Evolutionary conservation across 2,888 invertebrate species (phyloP).

Genomic region (Clitarchus hookeri): DNA sequence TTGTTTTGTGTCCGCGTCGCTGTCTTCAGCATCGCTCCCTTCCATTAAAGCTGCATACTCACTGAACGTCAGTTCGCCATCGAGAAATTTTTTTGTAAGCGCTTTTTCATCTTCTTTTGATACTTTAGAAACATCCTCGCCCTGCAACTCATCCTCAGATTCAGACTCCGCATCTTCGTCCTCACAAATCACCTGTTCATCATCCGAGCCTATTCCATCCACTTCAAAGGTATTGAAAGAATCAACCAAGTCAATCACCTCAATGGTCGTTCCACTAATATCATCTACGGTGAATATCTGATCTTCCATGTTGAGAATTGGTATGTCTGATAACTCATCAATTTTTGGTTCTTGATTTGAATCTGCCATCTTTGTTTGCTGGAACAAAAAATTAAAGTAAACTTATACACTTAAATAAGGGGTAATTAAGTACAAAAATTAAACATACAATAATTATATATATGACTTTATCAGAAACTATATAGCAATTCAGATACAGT

Average conservation of each 20-base stretch:
- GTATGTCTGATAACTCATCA: not conserved
- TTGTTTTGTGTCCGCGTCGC: conserved; percentile 47
- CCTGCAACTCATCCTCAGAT: conserved; percentile 20
- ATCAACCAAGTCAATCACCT: conserved; percentile 23
- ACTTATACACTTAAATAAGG: too few species aligned
- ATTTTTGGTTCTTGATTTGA: not conserved
- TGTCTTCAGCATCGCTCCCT: conserved; percentile 58
- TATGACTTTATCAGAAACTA: too few species aligned
- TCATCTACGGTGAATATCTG: conserved; percentile 10
- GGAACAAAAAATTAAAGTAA: not conserved
- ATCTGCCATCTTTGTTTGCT: not conserved
- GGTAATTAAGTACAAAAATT: too few species aligned
- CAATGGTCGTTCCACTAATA: conserved; percentile 1
- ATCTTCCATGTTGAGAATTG: not conserved
- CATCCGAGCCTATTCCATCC: conserved; percentile 22
- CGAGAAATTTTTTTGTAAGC: conserved; percentile 69
- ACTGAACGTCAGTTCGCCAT: conserved; percentile 72
- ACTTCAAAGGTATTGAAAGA: conserved; percentile 19
- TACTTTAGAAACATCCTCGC: conserved; percentile 11
- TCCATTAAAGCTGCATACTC: conserved; percentile 66
- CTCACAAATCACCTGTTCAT: not conserved
- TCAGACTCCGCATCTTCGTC: conserved; percentile 31
- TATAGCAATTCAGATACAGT: too few species aligned
- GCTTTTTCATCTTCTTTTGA: conserved; percentile 40
- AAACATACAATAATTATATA: too few species aligned